These are phyloP conservation scores for Fragariocoptes setiger DNA, from an alignment of 1,140 invertebrate species.

Conservation along the genomic window DNA sequence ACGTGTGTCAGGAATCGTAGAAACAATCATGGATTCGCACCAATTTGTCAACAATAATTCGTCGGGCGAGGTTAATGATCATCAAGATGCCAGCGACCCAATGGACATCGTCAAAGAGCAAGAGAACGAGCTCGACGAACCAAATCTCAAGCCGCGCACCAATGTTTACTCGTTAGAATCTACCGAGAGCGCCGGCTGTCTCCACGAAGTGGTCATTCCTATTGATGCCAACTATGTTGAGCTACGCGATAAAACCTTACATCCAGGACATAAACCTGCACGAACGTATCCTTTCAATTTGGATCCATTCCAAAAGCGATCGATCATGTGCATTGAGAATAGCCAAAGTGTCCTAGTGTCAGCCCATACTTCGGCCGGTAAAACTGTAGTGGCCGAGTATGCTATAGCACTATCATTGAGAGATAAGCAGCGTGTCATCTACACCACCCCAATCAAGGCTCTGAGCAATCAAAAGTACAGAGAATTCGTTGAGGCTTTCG, in stretches of 20 bases:
- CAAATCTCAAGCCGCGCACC: no score
- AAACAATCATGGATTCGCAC: no score
- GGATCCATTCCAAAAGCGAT: constrained; percentile 94
- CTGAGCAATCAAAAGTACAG: constrained; percentile 97
- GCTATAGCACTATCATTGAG: constrained; percentile 32
- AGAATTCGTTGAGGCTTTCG: constrained; percentile 88
- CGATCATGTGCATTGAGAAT: constrained; percentile 87
- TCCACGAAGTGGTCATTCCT: constrained; percentile 34
- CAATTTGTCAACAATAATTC: no score
- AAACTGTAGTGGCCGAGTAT: constrained; percentile 93
- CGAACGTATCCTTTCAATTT: constrained; percentile 79
- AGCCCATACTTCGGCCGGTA: constrained; percentile 97
- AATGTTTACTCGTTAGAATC: background rate
- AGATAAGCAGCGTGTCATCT: constrained; percentile 66
- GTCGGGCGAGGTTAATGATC: no score
- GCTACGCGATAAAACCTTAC: constrained; percentile 18
- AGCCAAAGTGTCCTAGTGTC: constrained; percentile 85
- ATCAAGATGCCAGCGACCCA: no score
- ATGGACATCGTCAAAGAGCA: no score
- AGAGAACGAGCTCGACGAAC: no score
- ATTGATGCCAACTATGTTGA: constrained; percentile 48
- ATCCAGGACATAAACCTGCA: constrained; percentile 29
- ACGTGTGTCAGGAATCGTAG: no score
- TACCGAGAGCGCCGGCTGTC: constrained; percentile 5
- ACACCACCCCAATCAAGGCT: constrained; percentile 98